Evolutionary conservation across 2,113 vertebrate species (phyloP).

Genomic region (Sinocyclocheilus anophthalmus): DNA sequence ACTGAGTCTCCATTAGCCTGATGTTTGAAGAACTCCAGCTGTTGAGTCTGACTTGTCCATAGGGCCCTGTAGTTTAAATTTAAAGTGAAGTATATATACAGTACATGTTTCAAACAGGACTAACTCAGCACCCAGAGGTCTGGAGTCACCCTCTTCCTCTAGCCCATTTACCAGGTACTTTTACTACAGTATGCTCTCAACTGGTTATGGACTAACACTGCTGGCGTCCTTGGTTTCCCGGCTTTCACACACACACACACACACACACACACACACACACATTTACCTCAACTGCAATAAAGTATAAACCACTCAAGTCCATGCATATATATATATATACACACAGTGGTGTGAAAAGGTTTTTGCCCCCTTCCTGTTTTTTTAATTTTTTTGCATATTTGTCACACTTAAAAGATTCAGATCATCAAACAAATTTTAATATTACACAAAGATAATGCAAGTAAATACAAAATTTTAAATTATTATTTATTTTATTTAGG

Average conservation of each 20-base stretch:
- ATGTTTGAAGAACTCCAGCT: background rate
- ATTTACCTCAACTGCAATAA: background rate
- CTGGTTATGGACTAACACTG: slow-evolving; percentile 8
- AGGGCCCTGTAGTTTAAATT: slow-evolving; percentile 17
- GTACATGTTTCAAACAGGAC: slow-evolving; percentile 80
- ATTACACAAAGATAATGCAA: too few species aligned
- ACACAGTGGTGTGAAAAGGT: too few species aligned
- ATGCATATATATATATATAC: background rate
- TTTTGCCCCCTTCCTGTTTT: too few species aligned
- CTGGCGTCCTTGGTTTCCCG: background rate
- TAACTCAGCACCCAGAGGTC: slow-evolving; percentile 74
- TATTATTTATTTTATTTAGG: too few species aligned
- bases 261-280: background rate
- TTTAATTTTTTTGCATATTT: too few species aligned
- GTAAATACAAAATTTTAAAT: too few species aligned
- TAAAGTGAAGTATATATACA: slow-evolving; percentile 51
- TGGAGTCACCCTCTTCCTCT: slow-evolving; percentile 71
- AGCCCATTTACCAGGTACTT: slow-evolving; percentile 70
- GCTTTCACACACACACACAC: background rate
- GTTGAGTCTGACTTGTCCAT: background rate
- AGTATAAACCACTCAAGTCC: background rate
- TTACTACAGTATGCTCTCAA: background rate
- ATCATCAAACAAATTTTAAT: too few species aligned
- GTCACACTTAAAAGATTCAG: too few species aligned
- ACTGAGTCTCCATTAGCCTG: background rate